These are phyloP conservation scores for Tetragonisca angustula DNA, from an alignment of 2,888 invertebrate genomes.

Conservation along the genomic window DNA sequence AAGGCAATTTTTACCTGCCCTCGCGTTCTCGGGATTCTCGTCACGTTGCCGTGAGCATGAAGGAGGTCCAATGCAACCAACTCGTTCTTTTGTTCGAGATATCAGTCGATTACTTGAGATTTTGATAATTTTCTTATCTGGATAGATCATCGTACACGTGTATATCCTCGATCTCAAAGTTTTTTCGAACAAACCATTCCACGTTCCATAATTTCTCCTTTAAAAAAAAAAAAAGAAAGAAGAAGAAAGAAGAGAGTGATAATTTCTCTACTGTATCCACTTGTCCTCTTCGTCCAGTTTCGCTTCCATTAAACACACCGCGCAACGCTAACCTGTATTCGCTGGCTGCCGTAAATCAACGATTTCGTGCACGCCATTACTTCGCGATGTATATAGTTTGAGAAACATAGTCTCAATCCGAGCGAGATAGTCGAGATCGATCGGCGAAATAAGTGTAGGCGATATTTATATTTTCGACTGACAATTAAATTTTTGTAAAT, in stretches of 20 bases:
- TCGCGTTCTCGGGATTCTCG: background rate
- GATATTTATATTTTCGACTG: no score
- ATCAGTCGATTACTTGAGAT: no score
- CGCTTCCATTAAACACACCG: background rate
- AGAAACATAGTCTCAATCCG: background rate
- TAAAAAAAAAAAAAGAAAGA: background rate
- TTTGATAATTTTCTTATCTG: no score
- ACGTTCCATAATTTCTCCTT: background rate
- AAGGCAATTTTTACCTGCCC: background rate
- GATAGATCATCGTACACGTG: no score
- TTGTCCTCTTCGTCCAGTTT: background rate
- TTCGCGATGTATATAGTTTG: background rate
- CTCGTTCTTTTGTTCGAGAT: background rate
- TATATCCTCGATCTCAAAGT: background rate
- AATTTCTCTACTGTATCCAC: background rate
- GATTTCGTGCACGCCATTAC: background rate
- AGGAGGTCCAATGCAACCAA: background rate
- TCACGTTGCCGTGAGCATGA: constrained; percentile 1
- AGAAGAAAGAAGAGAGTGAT: no score
- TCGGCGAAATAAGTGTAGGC: constrained; percentile 25
- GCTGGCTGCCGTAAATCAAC: background rate
- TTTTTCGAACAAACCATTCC: background rate
- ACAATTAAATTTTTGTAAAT: no score
- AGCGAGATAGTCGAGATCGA: background rate
- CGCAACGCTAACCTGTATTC: background rate